phyloP scores from a whole-genome alignment of 1,140 invertebrate genomes.

The Apis florea region DNA sequence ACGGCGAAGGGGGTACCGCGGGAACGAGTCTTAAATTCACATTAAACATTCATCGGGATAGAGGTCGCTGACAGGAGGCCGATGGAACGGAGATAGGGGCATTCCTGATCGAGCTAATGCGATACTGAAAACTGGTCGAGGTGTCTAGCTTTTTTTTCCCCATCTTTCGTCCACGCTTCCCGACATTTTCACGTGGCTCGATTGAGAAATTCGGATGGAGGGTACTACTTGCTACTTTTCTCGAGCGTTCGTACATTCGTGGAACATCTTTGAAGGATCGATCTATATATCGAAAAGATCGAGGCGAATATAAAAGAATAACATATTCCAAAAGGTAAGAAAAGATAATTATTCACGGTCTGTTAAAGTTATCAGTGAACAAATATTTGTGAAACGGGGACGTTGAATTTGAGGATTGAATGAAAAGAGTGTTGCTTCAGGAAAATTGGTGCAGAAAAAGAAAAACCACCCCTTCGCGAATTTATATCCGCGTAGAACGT shows the following conservation, averaged over 20 bases:
- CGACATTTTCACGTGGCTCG: not conserved
- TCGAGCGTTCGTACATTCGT: too few species aligned
- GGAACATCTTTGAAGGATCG: too few species aligned
- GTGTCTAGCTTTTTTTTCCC: conserved; percentile 34
- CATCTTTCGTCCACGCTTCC: conserved; percentile 31
- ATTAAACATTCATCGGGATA: conserved; percentile 64
- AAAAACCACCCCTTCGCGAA: not conserved
- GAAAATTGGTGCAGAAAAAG: not conserved
- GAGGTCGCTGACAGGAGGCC: conserved; percentile 53
- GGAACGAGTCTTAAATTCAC: conserved; percentile 62
- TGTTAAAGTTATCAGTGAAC: too few species aligned
- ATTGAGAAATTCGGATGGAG: conserved; percentile 1
- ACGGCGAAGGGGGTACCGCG: not conserved
- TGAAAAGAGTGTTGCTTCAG: too few species aligned
- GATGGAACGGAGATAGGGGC: conserved; percentile 56
- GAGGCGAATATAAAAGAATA: too few species aligned
- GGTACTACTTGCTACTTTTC: too few species aligned
- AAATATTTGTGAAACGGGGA: too few species aligned
- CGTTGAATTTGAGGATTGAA: not conserved
- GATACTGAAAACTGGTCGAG: conserved; percentile 64
- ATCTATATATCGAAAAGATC: too few species aligned
- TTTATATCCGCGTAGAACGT: not conserved
- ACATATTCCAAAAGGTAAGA: too few species aligned
- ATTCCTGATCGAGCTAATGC: conserved; percentile 61
- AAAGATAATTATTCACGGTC: too few species aligned